A percentile compares a stretch with the other conserved stretches of the same genome.
These are phyloP conservation scores for Syndactyla subalaris DNA, from an alignment of 2,797 vertebrate species.

Conservation along the genomic window DNA sequence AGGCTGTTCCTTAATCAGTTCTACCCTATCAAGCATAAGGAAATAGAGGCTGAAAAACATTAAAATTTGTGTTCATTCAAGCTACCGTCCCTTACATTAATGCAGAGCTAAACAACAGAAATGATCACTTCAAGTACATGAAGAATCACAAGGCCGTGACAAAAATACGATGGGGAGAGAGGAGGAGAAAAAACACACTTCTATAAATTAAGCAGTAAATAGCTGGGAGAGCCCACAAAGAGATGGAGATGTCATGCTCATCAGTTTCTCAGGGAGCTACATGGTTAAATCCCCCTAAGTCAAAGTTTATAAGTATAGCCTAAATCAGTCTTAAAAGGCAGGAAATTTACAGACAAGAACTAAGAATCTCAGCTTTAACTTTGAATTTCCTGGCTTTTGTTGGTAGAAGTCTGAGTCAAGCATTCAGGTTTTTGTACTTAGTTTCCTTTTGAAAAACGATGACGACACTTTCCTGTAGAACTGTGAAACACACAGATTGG, in stretches of 20 bases:
- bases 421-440: conserved; percentile 26
- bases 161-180: neutral
- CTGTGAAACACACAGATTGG: conserved; percentile 43
- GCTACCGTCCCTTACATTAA: neutral
- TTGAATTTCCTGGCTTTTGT: conserved; percentile 63
- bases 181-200: neutral
- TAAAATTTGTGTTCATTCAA: neutral
- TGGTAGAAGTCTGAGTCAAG: conserved; percentile 50
- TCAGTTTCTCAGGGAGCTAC: conserved; percentile 13
- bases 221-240: neutral
- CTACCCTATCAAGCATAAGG: neutral
- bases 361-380: conserved; percentile 50
- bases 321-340: conserved; percentile 51
- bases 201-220: neutral
- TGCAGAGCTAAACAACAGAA: neutral
- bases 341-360: conserved; percentile 63
- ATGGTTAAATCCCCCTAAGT: neutral
- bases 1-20: neutral
- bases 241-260: conserved; percentile 7
- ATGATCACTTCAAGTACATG: neutral
- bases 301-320: neutral
- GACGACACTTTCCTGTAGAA: conserved; percentile 40
- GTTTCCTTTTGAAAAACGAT: conserved; percentile 45
- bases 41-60: neutral
- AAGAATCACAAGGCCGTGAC: neutral